A percentile compares a stretch with the other conserved stretches of the same genome.
Conservation (phyloP, 2,797 vertebrate genomes). For the Nyctibius grandis region DNA sequence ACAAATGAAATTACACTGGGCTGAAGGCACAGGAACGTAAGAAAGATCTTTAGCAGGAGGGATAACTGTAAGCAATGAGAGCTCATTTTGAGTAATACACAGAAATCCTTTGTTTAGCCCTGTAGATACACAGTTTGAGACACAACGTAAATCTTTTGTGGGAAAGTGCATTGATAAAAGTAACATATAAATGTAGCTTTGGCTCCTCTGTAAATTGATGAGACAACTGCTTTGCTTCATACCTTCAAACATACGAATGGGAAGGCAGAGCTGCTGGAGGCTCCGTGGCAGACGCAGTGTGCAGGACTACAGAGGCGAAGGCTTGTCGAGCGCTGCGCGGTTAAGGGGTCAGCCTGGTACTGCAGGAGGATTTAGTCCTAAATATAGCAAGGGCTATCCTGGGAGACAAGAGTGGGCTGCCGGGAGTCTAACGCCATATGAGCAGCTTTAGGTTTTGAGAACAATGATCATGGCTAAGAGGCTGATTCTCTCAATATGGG, state of each 20-base stretch:
- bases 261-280: not conserved
- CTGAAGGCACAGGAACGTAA: slow-evolving; percentile 12
- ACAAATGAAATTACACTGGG: slow-evolving; percentile 38
- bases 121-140: slow-evolving; percentile 53
- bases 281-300: not conserved
- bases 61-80: slow-evolving; percentile 52
- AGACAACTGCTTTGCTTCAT: slow-evolving; percentile 36
- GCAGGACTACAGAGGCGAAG: not conserved
- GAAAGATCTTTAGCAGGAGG: slow-evolving; percentile 14
- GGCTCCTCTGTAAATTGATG: slow-evolving; percentile 22
- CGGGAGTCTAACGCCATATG: slow-evolving; percentile 1
- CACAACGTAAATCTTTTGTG: slow-evolving; percentile 41
- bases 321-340: not conserved
- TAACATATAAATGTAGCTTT: slow-evolving; percentile 36
- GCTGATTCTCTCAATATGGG: slow-evolving; percentile 54
- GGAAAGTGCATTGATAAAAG: slow-evolving; percentile 30
- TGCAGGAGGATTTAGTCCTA: slow-evolving; percentile 58
- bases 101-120: slow-evolving; percentile 65
- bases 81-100: slow-evolving; percentile 58
- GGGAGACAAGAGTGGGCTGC: slow-evolving; percentile 37
- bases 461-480: slow-evolving; percentile 40
- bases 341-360: slow-evolving; percentile 34
- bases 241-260: not conserved
- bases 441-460: slow-evolving; percentile 63
- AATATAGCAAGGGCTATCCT: slow-evolving; percentile 59